Evolutionary conservation across 2,113 vertebrate genomes (phyloP).

Genomic region (Lepus americanus): DNA sequence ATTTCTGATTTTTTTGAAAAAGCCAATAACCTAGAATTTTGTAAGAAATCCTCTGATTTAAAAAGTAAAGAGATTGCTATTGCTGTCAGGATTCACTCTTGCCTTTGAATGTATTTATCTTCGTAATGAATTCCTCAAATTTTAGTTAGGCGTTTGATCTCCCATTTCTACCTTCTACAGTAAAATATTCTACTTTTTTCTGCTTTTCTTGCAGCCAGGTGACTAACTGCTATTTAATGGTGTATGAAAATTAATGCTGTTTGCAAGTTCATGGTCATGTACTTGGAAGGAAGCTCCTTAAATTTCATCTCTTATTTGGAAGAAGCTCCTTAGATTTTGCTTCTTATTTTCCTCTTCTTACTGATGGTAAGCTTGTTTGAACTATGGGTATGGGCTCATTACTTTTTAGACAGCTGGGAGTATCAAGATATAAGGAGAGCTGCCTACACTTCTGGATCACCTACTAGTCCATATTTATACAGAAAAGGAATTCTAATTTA

Average conservation of each 20-base stretch:
- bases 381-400: background rate
- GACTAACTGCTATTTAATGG: background rate
- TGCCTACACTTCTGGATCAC: background rate
- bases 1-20: background rate
- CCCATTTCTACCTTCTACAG: background rate
- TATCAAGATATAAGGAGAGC: background rate
- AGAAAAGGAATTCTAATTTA: conserved; percentile 31
- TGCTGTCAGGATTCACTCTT: background rate
- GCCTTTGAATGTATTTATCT: background rate
- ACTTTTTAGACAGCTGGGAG: background rate
- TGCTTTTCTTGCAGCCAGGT: background rate
- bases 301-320: background rate
- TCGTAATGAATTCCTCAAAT: background rate
- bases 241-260: background rate
- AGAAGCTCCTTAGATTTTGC: background rate
- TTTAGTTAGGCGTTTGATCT: background rate
- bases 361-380: background rate
- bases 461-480: background rate
- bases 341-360: background rate
- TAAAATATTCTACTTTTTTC: background rate
- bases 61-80: background rate
- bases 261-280: background rate
- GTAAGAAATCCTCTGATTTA: background rate
- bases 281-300: conserved; percentile 8
- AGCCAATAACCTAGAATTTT: conserved; percentile 4